Evolutionary conservation across 2,888 invertebrate genomes (phyloP), one percentile per base, ranked within the genome.

Genomic region (Sarcophaga subvicina): DNA sequence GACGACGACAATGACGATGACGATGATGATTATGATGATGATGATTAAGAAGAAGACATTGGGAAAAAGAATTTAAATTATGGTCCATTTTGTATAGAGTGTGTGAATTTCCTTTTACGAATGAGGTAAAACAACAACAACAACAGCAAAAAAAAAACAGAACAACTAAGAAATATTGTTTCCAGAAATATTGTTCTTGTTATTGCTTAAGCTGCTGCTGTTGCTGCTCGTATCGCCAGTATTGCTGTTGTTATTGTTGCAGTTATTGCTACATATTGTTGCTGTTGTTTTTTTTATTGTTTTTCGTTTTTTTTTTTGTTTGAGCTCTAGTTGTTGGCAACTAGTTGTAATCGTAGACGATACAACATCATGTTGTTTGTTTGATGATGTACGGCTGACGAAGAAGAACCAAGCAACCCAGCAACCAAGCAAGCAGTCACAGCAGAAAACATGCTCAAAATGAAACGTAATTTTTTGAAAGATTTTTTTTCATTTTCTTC

Each of bases 81-180:
- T 87, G 81, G 81, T 84, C 87, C 84, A 84, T 84, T 87, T 87
- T 82, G 84, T 81, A 81, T 75, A 79, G 54, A 54, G 78, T 82
- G 80, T 85, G 81, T 84, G 84, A 87, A 87, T 84, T 81, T 87
- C 87, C 84, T 84, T 84, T 84, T 79, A 81, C 8, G 72, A 81
- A 75, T 76, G 84, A 70, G 49, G 17, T 37, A 37, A 37, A 37
- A 10, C 8, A 77, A 77, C 27, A 10, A 10, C 37, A 77, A 77
- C 27, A 59, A 59, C 4, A 63, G 25, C 22, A 22, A 27, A 62
- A 80, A 62, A 80, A 45, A 20, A 25, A 69, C n/a, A 60, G 64
- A 80, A 37, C 37, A 37, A 37, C 37, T 37, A 37, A 37, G 37
- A 37, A 37, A 80, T 64, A 60, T 49, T 22, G 25, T 87, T 75